phyloP scores from a whole-genome alignment of 2,797 vertebrate genomes.

The Syngnathus acus region DNA sequence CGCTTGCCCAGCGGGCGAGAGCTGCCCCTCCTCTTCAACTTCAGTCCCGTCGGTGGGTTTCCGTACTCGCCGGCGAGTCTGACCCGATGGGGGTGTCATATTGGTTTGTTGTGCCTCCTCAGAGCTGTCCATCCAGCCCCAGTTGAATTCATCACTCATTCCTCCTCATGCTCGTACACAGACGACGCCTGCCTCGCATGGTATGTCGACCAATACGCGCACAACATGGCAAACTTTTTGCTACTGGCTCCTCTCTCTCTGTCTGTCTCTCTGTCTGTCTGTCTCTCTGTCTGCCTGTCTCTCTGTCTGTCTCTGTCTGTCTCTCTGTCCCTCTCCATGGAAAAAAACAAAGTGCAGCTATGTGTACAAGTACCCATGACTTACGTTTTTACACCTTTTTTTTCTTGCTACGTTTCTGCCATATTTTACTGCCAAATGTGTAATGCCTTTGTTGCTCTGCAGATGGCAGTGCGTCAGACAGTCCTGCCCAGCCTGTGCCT shows the following conservation, averaged over 20 bases:
- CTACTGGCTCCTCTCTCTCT: neutral
- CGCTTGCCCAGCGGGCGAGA: constrained; percentile 86
- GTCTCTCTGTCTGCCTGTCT: no score
- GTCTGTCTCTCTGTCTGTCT: no score
- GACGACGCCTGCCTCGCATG: constrained; percentile 73
- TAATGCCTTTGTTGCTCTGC: constrained; percentile 52
- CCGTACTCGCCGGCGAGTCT: neutral
- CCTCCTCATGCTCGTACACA: constrained; percentile 85
- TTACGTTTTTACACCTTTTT: no score
- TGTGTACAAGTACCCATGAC: no score
- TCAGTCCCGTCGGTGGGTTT: constrained; percentile 84
- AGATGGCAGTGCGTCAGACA: constrained; percentile 81
- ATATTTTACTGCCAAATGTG: constrained; percentile 3
- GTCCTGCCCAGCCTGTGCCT: constrained; percentile 75
- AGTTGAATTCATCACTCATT: constrained; percentile 88
- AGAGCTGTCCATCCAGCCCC: constrained; percentile 90
- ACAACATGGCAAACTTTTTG: neutral
- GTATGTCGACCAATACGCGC: constrained; percentile 34
- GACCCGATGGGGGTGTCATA: neutral
- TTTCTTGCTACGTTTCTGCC: neutral
- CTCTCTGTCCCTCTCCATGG: no score
- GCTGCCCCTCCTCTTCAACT: constrained; percentile 88
- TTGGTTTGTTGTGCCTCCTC: constrained; percentile 20
- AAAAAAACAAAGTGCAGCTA: no score
- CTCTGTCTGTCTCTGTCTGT: no score